These are phyloP conservation scores for Drosophila austrosaltans DNA, from an alignment of 2,888 invertebrate species.

Conservation along the genomic window DNA sequence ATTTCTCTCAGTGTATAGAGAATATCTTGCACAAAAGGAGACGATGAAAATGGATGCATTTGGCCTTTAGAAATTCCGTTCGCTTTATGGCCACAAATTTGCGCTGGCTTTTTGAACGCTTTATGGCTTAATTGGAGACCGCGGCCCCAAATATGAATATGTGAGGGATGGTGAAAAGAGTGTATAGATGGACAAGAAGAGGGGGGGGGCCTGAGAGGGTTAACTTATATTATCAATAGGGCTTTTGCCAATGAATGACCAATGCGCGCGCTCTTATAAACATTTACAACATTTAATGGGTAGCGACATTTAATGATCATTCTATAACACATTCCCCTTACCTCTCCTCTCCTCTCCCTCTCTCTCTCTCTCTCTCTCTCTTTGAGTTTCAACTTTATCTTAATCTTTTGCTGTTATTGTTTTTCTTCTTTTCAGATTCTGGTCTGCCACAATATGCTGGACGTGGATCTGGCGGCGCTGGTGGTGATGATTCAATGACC, in stretches of 20 bases:
- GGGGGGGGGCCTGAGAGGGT: not conserved
- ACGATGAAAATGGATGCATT: conserved; percentile 12
- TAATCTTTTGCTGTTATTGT: not conserved
- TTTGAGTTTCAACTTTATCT: not conserved
- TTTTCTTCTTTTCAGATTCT: conserved; percentile 86
- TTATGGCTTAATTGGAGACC: conserved; percentile 71
- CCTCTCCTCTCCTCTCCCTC: not conserved
- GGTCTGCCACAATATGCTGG: conserved; percentile 91
- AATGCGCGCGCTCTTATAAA: conserved; percentile 51
- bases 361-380: not conserved
- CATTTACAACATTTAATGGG: conserved; percentile 80
- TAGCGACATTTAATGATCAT: conserved; percentile 73
- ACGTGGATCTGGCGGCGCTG: conserved; percentile 88
- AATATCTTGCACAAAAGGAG: not conserved
- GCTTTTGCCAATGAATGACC: conserved; percentile 55
- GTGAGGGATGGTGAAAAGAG: not conserved
- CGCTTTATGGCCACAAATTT: conserved; percentile 74
- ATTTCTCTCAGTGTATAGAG: conserved; percentile 27
- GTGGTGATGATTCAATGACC: conserved; percentile 90
- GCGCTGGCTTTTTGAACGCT: conserved; percentile 77
- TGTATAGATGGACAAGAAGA: too few species aligned
- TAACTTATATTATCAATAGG: conserved; percentile 41
- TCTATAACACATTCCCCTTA: not conserved
- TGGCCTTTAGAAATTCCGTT: conserved; percentile 60
- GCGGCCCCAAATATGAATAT: not conserved